Evolutionary conservation across 2,888 invertebrate species (phyloP), one percentile per base, ranked within the genome.

Genomic region (Cryptophagus acutangulus): DNA sequence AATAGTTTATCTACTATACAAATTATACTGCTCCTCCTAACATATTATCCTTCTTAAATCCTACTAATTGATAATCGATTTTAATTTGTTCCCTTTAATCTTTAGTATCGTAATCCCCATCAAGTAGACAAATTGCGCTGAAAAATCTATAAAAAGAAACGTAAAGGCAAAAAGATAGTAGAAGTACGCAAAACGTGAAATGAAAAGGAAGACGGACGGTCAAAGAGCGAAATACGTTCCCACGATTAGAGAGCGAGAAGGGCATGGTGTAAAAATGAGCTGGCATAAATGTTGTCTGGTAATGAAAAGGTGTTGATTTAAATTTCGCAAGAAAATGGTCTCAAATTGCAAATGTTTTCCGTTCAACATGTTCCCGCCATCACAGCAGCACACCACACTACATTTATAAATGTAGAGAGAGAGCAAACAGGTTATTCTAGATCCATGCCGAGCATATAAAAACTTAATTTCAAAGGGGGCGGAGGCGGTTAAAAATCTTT

Each of bases 401-500:
- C n/a, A n/a, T n/a, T 12, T 26, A n/a, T n/a, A 20, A 6, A 12
- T 28, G 12, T 28, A 28, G 28, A 3, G 12, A 3, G 8, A 13
- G 14, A 42, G 54, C 44, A 66, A 67, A 67, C 67, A 63, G 65
- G 67, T 67, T 67, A 62, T 63, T 61, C 67, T 57, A 63, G 66
- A 63, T 62, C 56, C 50, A 54, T 55, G 60, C 57, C 57, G 56
- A 45, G 50, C 40, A 45, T 53, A 62, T 53, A 59, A 62, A 59
- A 63, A 57, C 57, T 57, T 53, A 59, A 61, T 60, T 62, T 61
- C 53, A 57, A 63, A 63, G 62, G 65, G 66, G 66, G 67, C 66
- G 67, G 67, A 66, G 67, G 67, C 65, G 66, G 66, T 65, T 65
- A 61, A 60, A 62, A 65, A 65, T 59, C 61, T 60, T 51, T 49